Evolutionary conservation across 2,113 vertebrate genomes (phyloP).

Genomic region (Hirundichthys speculiger): DNA sequence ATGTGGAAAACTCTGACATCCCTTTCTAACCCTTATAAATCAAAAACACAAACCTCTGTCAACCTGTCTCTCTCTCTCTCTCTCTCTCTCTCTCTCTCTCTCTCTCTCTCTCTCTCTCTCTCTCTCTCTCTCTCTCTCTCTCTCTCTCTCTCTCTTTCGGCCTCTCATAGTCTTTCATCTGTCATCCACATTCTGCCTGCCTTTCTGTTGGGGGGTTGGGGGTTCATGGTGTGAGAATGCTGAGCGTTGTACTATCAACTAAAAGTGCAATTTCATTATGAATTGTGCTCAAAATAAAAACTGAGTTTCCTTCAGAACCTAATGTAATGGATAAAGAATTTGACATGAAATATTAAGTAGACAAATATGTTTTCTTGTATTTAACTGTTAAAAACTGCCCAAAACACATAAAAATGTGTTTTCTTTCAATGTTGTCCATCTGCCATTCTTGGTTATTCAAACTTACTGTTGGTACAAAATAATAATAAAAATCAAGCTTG

Average conservation of each 20-base stretch:
- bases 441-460: too few relatives aligned
- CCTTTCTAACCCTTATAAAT: slow-evolving; percentile 31
- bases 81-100: too few relatives aligned
- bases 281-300: too few relatives aligned
- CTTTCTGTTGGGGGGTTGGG: slow-evolving; percentile 38
- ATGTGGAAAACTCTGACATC: slow-evolving; percentile 24
- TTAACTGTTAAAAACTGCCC: background rate
- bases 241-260: slow-evolving; percentile 28
- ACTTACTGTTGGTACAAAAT: too few relatives aligned
- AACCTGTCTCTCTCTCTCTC: slow-evolving; percentile 46
- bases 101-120: too few relatives aligned
- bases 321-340: slow-evolving; percentile 13
- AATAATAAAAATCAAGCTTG: too few relatives aligned
- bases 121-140: too few relatives aligned
- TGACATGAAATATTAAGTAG: background rate
- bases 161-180: slow-evolving; percentile 38
- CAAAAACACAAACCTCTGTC: slow-evolving; percentile 35
- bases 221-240: slow-evolving; percentile 46
- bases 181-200: slow-evolving; percentile 43
- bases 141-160: too few relatives aligned
- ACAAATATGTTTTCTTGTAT: too few relatives aligned
- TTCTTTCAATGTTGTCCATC: too few relatives aligned
- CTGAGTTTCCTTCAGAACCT: too few relatives aligned
- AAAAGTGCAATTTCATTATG: too few relatives aligned
- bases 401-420: background rate